These are phyloP conservation scores for Laticauda laticaudata DNA, from an alignment of 2,113 vertebrate species.

Conservation along the genomic window DNA sequence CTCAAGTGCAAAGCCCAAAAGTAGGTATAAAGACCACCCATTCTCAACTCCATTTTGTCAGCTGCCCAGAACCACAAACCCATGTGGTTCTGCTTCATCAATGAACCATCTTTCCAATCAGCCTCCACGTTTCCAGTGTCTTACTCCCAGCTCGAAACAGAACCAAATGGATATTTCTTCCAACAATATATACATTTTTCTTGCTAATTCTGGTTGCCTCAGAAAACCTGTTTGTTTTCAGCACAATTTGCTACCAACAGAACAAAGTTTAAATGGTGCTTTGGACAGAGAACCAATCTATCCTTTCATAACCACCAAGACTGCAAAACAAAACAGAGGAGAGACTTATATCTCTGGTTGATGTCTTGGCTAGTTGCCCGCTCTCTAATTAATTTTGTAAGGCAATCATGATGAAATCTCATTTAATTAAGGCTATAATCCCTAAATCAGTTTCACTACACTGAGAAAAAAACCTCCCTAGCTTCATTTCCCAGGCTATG, in stretches of 20 bases:
- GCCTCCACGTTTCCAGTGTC: too few relatives aligned
- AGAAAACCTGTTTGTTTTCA: neutral
- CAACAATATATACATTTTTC: neutral
- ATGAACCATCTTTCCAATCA: too few relatives aligned
- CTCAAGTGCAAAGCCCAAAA: too few relatives aligned
- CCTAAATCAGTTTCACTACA: neutral
- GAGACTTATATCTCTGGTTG: neutral
- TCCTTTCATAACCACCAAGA: neutral
- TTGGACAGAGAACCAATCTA: neutral
- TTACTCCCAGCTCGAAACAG: too few relatives aligned
- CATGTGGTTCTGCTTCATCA: too few relatives aligned
- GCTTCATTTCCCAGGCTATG: neutral
- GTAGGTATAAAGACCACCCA: too few relatives aligned
- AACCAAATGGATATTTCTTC: too few relatives aligned
- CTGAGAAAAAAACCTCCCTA: neutral
- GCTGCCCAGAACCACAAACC: too few relatives aligned
- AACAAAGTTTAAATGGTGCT: neutral
- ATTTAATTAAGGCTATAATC: neutral
- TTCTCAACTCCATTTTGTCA: too few relatives aligned
- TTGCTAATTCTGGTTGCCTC: neutral
- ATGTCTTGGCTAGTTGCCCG: neutral
- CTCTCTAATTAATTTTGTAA: neutral
- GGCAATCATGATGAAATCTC: neutral
- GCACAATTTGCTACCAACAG: neutral
- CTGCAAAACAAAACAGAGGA: neutral